Base-by-base conservation (phyloP, 2,797 vertebrate genomes). In the Streptopelia turtur region DNA sequence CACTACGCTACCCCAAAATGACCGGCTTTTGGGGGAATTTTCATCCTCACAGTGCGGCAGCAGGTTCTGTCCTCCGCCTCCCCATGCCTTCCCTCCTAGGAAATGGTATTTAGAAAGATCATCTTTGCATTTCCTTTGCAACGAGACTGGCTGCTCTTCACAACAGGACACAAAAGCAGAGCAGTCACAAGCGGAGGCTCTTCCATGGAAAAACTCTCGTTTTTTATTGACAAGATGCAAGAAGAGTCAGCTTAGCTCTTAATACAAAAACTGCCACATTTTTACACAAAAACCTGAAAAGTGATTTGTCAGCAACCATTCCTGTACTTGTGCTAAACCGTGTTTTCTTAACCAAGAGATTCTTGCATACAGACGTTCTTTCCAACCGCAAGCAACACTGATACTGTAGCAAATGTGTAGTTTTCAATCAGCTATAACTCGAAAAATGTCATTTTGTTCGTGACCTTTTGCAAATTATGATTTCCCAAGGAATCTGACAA, bases 391-490 rank as follows among this genome's bases (percentile, higher is more conserved):
- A 97, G 95, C 91, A 97, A 96, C 78, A 71, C 71, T 79, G 93
- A 96, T 94, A 96, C 55, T 78, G 92, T 92, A 96, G 94, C 66
- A 92, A 90, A 96, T 95, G 93, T 95, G 96, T 97, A 93, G 82
- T 91, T 97, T 97, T 96, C 90, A 97, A 96, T 97, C 94, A 97
- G 90, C 74, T 96, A n/a, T 90, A 97, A 97, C 94, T 94, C 50
- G 93, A 96, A 90, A 97, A 97, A 94, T 80, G 61, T 83, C 78
- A 90, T 95, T 97, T 95, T 96, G 33, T 94, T 97, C 79, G 56
- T 90, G 95, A 97, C 87, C 94, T 96, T 97, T 95, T 90, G 95
- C 72, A 98, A 97, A 98, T 95, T 88, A 96, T 96, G 85, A 96
- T 97, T 97, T 98, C 93, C 93, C 95, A 96, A 96, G 95, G 93